Evolutionary conservation across 2,113 vertebrate genomes (phyloP).

Genomic region (Plectropomus leopardus): DNA sequence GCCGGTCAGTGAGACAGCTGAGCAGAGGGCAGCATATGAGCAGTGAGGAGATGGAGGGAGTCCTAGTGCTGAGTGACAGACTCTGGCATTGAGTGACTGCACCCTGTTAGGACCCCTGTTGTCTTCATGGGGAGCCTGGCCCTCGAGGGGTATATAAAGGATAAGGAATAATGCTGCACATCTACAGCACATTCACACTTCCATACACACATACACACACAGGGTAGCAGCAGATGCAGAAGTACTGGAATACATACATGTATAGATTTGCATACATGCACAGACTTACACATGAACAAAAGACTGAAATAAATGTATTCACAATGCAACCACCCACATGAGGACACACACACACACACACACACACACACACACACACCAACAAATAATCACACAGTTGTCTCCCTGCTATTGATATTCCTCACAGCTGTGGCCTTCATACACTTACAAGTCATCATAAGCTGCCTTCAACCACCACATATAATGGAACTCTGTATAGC

Average conservation of each 20-base stretch:
- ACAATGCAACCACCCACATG: conserved; percentile 28
- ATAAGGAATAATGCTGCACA: conserved; percentile 28
- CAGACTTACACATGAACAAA: conserved; percentile 4
- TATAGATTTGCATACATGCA: conserved; percentile 11
- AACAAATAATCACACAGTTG: conserved; percentile 60
- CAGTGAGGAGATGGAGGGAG: conserved; percentile 65
- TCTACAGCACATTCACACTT: not conserved
- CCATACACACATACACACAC: not conserved
- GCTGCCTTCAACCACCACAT: conserved; percentile 66
- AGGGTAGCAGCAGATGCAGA: not conserved
- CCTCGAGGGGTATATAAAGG: conserved; percentile 32
- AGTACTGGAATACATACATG: conserved; percentile 36
- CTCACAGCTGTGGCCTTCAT: conserved; percentile 68
- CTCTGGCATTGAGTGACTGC: conserved; percentile 58
- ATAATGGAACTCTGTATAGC: conserved; percentile 64
- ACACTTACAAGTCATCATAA: conserved; percentile 70
- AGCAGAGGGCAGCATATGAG: conserved; percentile 74
- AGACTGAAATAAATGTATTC: conserved; percentile 37
- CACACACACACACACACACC: conserved; percentile 1
- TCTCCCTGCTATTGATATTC: conserved; percentile 74
- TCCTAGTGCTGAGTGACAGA: conserved; percentile 70
- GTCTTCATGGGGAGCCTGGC: conserved; percentile 52
- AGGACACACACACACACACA: conserved; percentile 20
- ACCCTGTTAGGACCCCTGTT: conserved; percentile 58
- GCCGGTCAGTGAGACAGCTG: conserved; percentile 66